phyloP scores from a whole-genome alignment of 2,797 vertebrate species.

The Myripristis murdjan region DNA sequence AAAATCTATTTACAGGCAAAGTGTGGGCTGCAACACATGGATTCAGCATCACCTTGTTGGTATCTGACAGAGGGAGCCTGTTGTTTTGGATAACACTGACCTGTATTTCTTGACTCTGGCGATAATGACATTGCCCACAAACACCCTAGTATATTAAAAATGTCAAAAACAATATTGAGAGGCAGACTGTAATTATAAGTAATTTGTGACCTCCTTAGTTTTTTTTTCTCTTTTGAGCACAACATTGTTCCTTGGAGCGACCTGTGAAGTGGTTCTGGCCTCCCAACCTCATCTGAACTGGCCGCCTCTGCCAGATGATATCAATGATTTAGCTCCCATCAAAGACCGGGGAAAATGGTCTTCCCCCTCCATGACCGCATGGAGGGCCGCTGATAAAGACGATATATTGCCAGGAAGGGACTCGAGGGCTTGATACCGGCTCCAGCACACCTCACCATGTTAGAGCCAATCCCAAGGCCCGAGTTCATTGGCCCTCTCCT shows the following conservation, averaged over 20 bases:
- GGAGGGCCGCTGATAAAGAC: constrained; percentile 62
- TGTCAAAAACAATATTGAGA: neutral
- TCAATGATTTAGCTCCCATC: constrained; percentile 58
- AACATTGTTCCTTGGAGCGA: constrained; percentile 2
- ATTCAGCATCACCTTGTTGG: neutral
- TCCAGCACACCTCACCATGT: constrained; percentile 32
- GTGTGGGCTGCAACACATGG: no score
- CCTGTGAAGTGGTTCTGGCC: neutral
- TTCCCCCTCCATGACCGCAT: constrained; percentile 11
- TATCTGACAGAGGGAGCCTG: no score
- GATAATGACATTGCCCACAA: neutral
- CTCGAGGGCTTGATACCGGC: constrained; percentile 32
- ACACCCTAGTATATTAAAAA: neutral
- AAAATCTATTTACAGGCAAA: no score
- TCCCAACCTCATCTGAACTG: neutral
- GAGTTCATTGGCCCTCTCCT: constrained; percentile 58
- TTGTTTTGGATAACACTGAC: no score
- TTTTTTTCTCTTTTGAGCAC: constrained; percentile 7
- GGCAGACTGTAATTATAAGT: neutral
- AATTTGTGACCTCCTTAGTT: constrained; percentile 5
- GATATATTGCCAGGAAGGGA: constrained; percentile 52
- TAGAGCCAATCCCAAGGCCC: constrained; percentile 40
- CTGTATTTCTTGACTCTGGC: neutral
- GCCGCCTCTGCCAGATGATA: constrained; percentile 44
- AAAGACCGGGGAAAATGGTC: constrained; percentile 21